A percentile compares a stretch with the other conserved stretches of the same genome.
These are phyloP conservation scores for Hylaea fasciaria DNA, from an alignment of 2,888 invertebrate species.

Conservation along the genomic window DNA sequence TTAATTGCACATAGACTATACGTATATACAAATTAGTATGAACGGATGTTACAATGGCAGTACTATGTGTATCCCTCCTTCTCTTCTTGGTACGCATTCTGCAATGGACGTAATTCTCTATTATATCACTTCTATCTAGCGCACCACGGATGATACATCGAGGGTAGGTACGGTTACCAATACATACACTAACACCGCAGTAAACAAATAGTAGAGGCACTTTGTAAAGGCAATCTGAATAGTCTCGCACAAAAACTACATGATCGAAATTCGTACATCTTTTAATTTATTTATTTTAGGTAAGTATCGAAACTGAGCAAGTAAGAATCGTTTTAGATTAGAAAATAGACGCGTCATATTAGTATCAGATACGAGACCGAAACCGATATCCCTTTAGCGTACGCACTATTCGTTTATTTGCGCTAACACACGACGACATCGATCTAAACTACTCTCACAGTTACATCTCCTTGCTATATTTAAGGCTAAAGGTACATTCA, in stretches of 20 bases:
- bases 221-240: not conserved
- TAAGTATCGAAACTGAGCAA: too few relatives aligned
- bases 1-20: constrained; percentile 26
- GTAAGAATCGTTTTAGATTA: too few relatives aligned
- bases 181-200: constrained; percentile 25
- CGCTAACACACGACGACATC: constrained; percentile 65
- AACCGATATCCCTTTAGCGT: not conserved
- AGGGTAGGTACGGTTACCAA: constrained; percentile 28
- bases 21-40: constrained; percentile 57
- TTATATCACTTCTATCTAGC: constrained; percentile 51
- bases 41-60: constrained; percentile 65
- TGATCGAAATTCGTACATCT: not conserved
- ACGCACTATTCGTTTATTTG: constrained; percentile 13
- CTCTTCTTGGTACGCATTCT: constrained; percentile 79
- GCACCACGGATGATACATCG: constrained; percentile 44
- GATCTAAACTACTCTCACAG: constrained; percentile 69
- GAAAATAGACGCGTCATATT: too few relatives aligned
- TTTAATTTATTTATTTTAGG: too few relatives aligned
- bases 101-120: constrained; percentile 78
- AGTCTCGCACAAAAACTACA: not conserved
- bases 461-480: constrained; percentile 46
- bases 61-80: constrained; percentile 78
- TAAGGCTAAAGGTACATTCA: constrained; percentile 52
- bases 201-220: constrained; percentile 13
- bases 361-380: too few relatives aligned